phyloP scores from a whole-genome alignment of 2,888 invertebrate species.

The Agonum fuliginosum region DNA sequence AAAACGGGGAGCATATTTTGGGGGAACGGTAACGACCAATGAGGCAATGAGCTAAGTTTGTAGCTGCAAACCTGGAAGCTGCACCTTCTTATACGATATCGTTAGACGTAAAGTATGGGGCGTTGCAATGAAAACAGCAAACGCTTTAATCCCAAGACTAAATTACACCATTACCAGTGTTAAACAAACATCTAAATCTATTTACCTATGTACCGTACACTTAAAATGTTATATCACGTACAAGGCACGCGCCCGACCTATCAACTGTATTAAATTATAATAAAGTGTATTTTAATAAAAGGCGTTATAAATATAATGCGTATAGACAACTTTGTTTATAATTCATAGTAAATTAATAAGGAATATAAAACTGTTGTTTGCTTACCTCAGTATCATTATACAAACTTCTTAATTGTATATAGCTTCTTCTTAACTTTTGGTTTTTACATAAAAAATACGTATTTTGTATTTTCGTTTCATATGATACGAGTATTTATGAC shows the following conservation, averaged over 20 bases:
- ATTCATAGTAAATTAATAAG: too few species aligned
- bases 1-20: not conserved
- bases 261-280: not conserved
- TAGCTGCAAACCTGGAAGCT: not conserved
- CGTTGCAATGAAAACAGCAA: slow-evolving; percentile 14
- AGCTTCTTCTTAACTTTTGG: too few species aligned
- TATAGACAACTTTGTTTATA: not conserved
- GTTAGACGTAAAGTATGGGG: not conserved
- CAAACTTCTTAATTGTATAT: too few species aligned
- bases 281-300: too few species aligned
- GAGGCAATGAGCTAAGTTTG: not conserved
- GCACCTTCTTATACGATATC: not conserved
- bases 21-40: not conserved
- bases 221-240: not conserved
- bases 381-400: too few species aligned
- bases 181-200: slow-evolving; percentile 14
- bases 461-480: too few species aligned
- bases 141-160: slow-evolving; percentile 7
- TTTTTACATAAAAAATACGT: too few species aligned
- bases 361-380: too few species aligned
- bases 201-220: not conserved
- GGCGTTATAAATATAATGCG: too few species aligned
- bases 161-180: slow-evolving; percentile 20
- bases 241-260: not conserved
- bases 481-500: too few species aligned